Evolutionary conservation across 2,888 invertebrate species (phyloP), one percentile per base, ranked within the genome.

Genomic region (Physocephala rufipes): DNA sequence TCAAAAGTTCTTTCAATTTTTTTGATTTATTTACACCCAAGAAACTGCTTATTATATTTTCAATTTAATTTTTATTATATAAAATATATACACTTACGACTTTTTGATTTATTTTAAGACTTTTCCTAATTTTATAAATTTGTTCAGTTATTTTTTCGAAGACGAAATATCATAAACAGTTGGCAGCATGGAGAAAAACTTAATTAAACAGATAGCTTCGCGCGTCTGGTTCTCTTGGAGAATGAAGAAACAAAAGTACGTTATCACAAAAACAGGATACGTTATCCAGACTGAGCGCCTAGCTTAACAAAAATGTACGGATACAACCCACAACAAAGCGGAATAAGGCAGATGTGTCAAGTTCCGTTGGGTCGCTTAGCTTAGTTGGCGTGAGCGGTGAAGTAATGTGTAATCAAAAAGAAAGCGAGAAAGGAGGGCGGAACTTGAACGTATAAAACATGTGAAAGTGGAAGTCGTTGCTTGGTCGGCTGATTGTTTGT

Each of bases 201-300:
- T 30, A 66, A 51, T 66, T 66, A 66, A 53, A 30, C 53, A 30
- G 36, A 53, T 24, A 53, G 51, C 51, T 49, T 36, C 36, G 36
- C 9, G 36, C 36, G 36, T 51, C n/a, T 43, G 16, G 28, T 30
- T 67, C 13, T 19, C 9, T 15, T 21, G 36, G 24, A 21, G 43
- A 67, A 43, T 12, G 9, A 9, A 28, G 16, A 66, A 15, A 21
- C 9, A 65, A 36, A 30, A 55, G 19, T 28, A 49, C 45, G 55
- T n/a, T 9, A 47, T 28, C 3, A 9, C 21, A 53, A 53, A 19
- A 53, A 36, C 49, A 68, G 45, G 62, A 51, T 36, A 51, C 36
- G 61, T 61, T 61, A 62, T 61, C 61, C 68, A 49, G 51, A 30
- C 49, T 30, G 30, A 49, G 62, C 49, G 51, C 68, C 61, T 58